Evolutionary conservation across 2,888 invertebrate genomes (phyloP), one percentile per base, ranked within the genome.

Genomic region (Tyria jacobaeae): DNA sequence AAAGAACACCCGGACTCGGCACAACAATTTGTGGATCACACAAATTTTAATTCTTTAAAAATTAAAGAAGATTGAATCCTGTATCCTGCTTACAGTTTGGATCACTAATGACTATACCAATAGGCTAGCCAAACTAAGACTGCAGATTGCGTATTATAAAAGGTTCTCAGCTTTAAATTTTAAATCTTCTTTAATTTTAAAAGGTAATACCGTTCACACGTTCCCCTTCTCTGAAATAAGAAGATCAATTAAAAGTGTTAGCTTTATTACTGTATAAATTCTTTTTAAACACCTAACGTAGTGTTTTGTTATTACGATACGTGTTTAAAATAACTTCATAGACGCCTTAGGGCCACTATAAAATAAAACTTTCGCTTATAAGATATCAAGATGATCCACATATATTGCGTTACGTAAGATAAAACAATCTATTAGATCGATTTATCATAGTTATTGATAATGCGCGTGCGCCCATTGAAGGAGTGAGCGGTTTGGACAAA

Each of bases 361-460:
- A 62, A 62, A 60, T 62, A 65, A 67, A 70, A 76, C 76, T 76
- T 76, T 76, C 76, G 73, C 76, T 77, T 58, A 66, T 24, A 64
- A 62, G 50, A 56, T 73, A 76, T 74, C 66, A 64, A 66, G 71
- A 71, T 64, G 64, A 71, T 76, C 75, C 64, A 70, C 44, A 60
- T 75, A 70, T 68, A 75, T 68, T 48, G 60, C 59, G 58, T 76
- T 77, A 73, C 59, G 59, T 73, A 77, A 76, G 64, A 66, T 60
- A 64, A 57, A 60, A 60, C 57, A 64, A 76, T 72, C 62, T 73
- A 63, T 60, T 53, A 49, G 60, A 71, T 75, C 62, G 56, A 76
- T 73, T 72, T 66, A 76, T 76, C 65, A 66, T 64, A 60, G 60
- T 68, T 68, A 77, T 73, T 66, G 70, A 68, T 76, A 69, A 62